Base-by-base conservation (phyloP, 2,888 invertebrate genomes). In the Crioceris asparagi region DNA sequence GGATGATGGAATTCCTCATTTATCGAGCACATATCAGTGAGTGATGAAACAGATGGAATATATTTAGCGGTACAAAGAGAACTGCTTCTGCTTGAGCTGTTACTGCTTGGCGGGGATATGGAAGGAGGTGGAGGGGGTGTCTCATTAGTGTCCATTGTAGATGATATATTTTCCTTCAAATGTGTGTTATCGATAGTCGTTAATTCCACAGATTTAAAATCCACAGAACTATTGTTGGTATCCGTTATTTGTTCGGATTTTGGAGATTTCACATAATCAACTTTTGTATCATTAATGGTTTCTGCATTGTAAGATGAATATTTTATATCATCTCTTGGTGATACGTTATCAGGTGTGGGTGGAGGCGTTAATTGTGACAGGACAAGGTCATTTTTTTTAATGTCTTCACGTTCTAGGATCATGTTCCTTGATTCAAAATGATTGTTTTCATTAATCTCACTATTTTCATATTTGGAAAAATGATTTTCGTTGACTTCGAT, bases 31-130 rank as follows among this genome's bases (percentile, higher is more conserved):
- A 77, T 68, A 56, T 79, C 77, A 50, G 69, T 70, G 32, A 74
- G 63, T 46, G 77, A 77, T 34, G 75, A 72, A 53, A 64, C 66
- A 40, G 65, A 65, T 23, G 76, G 74, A 51, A 75, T 75, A 55
- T 78, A 79, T 57, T 77, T 77, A 41, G 77, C 78, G 18, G 83
- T 83, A 58, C 78, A 79, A 50, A 78, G 61, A 26, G 72, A 71
- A 17, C 72, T 71, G 33, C 69, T 63, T 41, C 67, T 73, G 43
- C 66, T 67, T 18, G 79, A 79, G 26, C 53, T 53, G 35, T 50
- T 49, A 35, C 75, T 72, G 31, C 60, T 55, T 12, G 51, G 52
- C 14, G 55, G 49, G 8, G 57, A 52, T 25, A 50, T 48, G 4
- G 53, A 47, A 16, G 52, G 46, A 8, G 43, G 43, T 6, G 53